Conservation (phyloP, 2,113 vertebrate genomes). For the Cranoglanis bouderius region DNA sequence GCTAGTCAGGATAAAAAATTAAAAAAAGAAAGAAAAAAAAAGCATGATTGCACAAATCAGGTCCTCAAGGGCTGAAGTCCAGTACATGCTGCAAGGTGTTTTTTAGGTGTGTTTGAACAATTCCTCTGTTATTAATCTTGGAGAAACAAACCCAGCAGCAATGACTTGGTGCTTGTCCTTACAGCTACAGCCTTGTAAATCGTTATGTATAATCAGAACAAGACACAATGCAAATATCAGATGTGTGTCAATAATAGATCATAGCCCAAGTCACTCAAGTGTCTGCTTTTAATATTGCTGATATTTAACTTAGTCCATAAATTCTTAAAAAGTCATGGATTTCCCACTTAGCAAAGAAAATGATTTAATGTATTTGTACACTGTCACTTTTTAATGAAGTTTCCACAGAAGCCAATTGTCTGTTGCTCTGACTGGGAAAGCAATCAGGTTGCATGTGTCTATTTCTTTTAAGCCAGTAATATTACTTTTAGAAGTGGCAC, state of each 20-base stretch:
- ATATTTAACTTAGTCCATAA: slow-evolving; percentile 1
- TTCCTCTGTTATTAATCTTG: not conserved
- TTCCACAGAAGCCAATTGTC: not conserved
- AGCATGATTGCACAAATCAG: not conserved
- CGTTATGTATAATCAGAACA: not conserved
- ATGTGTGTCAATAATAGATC: not conserved
- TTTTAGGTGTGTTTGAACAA: not conserved
- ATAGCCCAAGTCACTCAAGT: not conserved
- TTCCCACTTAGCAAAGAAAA: slow-evolving; percentile 8
- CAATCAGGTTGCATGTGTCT: not conserved
- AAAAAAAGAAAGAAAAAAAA: too few species aligned
- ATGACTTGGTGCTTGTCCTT: not conserved
- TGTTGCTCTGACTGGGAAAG: not conserved
- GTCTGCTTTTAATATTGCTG: slow-evolving; percentile 13
- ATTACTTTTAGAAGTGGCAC: not conserved
- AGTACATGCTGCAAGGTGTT: not conserved
- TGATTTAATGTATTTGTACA: not conserved
- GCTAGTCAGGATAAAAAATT: not conserved
- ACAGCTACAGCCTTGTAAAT: not conserved
- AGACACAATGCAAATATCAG: not conserved
- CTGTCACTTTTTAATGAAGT: not conserved
- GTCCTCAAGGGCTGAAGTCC: not conserved
- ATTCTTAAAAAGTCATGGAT: not conserved
- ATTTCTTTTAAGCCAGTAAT: not conserved
- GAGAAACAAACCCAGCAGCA: not conserved